These are phyloP conservation scores for Tanypteryx hageni DNA, from an alignment of 2,888 invertebrate genomes.

Conservation along the genomic window DNA sequence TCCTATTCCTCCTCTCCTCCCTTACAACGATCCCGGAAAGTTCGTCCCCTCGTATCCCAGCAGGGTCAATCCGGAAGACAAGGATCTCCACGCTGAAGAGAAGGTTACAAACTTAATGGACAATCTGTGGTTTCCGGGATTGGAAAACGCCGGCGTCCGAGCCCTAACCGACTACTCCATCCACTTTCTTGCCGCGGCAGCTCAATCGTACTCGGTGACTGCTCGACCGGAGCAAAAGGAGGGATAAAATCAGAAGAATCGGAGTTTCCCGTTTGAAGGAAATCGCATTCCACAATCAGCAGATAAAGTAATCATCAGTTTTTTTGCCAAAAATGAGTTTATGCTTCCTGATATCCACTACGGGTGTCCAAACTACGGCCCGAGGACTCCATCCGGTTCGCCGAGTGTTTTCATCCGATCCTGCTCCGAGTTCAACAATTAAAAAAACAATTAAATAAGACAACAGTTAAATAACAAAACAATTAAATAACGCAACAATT, in stretches of 20 bases:
- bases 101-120: constrained; percentile 9
- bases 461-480: too few relatives aligned
- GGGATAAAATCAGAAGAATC: background rate
- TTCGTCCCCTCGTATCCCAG: background rate
- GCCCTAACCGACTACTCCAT: background rate
- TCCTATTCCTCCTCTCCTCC: background rate
- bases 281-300: too few relatives aligned
- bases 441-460: too few relatives aligned
- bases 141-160: background rate
- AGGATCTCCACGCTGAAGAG: background rate
- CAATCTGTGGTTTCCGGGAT: background rate
- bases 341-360: too few relatives aligned
- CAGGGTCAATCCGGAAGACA: constrained; percentile 16
- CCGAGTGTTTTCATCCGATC: too few relatives aligned
- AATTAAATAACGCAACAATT: too few relatives aligned
- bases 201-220: background rate
- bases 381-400: too few relatives aligned
- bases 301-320: too few relatives aligned
- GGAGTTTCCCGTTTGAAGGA: too few relatives aligned
- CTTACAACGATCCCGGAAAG: background rate
- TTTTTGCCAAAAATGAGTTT: too few relatives aligned
- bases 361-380: too few relatives aligned
- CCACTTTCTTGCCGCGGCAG: constrained; percentile 21
- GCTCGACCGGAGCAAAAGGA: background rate
- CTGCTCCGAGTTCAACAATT: too few relatives aligned